Percentiles rank a stretch among this genome's conserved stretches.
Conservation (phyloP, 2,888 invertebrate species). For the Sphaerophoria rueppellii region DNA sequence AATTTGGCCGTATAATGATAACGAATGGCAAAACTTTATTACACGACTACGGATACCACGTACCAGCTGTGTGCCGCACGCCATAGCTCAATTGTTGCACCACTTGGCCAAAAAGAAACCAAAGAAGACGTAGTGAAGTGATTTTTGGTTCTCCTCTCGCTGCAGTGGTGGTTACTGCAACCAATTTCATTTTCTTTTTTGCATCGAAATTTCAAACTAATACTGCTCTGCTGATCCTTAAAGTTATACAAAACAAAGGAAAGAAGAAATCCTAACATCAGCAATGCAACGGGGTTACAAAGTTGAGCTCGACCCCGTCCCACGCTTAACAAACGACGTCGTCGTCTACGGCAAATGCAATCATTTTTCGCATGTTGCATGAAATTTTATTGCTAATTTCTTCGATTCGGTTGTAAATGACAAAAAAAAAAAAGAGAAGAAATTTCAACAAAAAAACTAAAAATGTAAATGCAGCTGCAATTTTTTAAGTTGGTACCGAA, state of each 20-base stretch:
- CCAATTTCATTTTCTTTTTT: background rate
- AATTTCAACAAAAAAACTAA: background rate
- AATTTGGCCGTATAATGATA: constrained; percentile 71
- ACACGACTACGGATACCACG: constrained; percentile 40
- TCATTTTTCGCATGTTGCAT: constrained; percentile 71
- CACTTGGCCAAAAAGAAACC: constrained; percentile 2
- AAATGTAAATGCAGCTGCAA: constrained; percentile 42
- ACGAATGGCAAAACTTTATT: constrained; percentile 72
- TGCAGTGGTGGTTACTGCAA: constrained; percentile 2
- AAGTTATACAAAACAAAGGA: constrained; percentile 52
- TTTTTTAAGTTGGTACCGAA: background rate
- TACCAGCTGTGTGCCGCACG: constrained; percentile 72
- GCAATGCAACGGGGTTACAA: constrained; percentile 44
- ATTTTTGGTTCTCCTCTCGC: constrained; percentile 51
- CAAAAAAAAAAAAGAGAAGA: background rate
- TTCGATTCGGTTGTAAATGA: constrained; percentile 56
- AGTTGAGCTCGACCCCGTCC: background rate
- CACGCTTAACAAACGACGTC: background rate
- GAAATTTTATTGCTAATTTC: constrained; percentile 68
- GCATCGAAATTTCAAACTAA: constrained; percentile 58
- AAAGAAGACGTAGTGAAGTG: constrained; percentile 40
- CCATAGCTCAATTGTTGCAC: constrained; percentile 69
- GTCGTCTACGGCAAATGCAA: constrained; percentile 51
- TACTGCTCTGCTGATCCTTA: constrained; percentile 57
- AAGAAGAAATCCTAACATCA: constrained; percentile 29